Conservation (phyloP, 2,888 invertebrate species). For the Autographa gamma region DNA sequence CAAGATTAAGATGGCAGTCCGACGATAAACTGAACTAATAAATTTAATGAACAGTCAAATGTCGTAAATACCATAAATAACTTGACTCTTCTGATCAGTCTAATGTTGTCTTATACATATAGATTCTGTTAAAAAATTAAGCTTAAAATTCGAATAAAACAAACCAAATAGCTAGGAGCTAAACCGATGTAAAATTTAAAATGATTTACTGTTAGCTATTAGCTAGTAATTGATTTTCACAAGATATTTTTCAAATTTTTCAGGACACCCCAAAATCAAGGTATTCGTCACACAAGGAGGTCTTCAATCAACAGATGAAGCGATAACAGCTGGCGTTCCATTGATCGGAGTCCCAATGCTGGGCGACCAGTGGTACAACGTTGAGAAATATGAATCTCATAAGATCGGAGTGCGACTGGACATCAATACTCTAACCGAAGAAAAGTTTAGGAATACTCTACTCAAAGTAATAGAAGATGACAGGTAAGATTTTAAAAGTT, state of each 20-base stretch:
- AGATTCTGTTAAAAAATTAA: no score
- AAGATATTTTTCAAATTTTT: slow-evolving; percentile 22
- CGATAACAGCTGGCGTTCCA: slow-evolving; percentile 75
- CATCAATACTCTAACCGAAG: slow-evolving; percentile 62
- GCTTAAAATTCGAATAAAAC: no score
- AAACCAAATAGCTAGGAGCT: no score
- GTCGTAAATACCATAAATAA: no score
- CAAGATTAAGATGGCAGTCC: no score
- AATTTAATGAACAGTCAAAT: no score
- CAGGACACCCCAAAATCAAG: slow-evolving; percentile 81
- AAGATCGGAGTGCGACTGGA: slow-evolving; percentile 71
- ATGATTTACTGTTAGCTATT: no score
- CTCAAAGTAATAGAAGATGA: slow-evolving; percentile 55
- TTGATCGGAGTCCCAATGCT: slow-evolving; percentile 78
- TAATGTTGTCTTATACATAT: no score
- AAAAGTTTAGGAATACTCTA: slow-evolving; percentile 59
- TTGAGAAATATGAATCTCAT: slow-evolving; percentile 64
- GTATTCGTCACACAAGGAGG: slow-evolving; percentile 81
- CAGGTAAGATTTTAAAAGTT: slow-evolving; percentile 47
- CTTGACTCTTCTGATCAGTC: no score
- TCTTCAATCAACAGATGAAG: slow-evolving; percentile 80
- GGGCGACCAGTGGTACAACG: slow-evolving; percentile 78
- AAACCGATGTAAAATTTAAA: no score
- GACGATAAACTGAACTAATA: no score
- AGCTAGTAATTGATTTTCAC: no score